A percentile compares a stretch with the other conserved stretches of the same genome.
phyloP scores from a whole-genome alignment of 2,888 invertebrate genomes.

The Heliconius hortense region DNA sequence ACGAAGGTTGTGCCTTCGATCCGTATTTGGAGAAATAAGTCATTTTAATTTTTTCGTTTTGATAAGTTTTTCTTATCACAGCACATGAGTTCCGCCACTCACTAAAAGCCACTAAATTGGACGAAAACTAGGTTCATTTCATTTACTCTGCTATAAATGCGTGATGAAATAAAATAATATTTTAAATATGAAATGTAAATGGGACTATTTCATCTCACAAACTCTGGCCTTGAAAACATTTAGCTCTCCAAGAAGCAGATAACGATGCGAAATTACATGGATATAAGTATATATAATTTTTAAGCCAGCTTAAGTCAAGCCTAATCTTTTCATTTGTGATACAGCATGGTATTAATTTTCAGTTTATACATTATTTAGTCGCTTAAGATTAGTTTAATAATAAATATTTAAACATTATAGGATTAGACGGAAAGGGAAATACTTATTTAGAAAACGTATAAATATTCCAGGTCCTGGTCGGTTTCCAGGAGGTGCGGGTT shows the following conservation, averaged over 20 bases:
- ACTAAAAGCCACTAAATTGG: too few species aligned
- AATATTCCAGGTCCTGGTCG: too few species aligned
- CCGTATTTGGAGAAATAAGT: too few species aligned
- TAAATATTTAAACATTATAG: not conserved
- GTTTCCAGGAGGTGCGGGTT: too few species aligned
- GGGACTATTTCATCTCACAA: not conserved
- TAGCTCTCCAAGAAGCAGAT: not conserved
- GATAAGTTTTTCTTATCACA: too few species aligned
- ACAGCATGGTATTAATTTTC: not conserved
- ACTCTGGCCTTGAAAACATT: slow-evolving; percentile 4
- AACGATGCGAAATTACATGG: not conserved
- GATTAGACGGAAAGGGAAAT: too few species aligned
- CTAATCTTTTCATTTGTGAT: not conserved
- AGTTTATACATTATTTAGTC: not conserved
- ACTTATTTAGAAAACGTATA: too few species aligned
- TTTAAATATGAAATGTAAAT: not conserved
- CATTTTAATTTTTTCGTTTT: too few species aligned
- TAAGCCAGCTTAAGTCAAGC: not conserved
- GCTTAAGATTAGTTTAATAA: not conserved
- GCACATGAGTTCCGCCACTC: too few species aligned
- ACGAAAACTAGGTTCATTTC: too few species aligned
- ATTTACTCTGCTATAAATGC: too few species aligned
- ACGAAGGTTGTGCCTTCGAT: too few species aligned
- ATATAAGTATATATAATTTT: not conserved
- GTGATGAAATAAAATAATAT: not conserved